phyloP scores from a whole-genome alignment of 2,888 invertebrate species.

The Dasypogon diadema region DNA sequence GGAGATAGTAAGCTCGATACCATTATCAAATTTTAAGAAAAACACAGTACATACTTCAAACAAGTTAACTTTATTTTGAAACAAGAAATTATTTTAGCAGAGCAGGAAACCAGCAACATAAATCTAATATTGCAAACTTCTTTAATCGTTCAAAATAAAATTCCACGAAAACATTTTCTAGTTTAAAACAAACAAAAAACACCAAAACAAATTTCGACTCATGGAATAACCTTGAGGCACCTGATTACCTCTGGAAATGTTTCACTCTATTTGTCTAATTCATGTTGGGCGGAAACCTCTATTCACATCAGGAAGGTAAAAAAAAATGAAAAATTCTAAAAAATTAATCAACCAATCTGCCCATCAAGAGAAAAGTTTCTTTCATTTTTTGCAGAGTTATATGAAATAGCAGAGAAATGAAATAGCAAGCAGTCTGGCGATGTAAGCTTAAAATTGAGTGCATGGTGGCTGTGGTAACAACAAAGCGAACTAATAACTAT shows the following conservation, averaged over 20 bases:
- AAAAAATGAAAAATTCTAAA: conserved; percentile 42
- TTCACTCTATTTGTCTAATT: conserved; percentile 38
- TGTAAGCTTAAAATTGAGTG: conserved; percentile 41
- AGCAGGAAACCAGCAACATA: no score
- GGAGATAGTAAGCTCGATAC: no score
- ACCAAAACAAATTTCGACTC: no score
- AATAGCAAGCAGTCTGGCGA: conserved; percentile 15
- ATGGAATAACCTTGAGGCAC: no score
- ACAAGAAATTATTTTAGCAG: no score
- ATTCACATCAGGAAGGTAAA: background rate
- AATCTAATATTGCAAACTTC: no score
- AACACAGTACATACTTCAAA: no score
- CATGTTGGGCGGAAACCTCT: background rate
- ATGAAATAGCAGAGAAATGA: conserved; percentile 5
- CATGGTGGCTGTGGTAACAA: conserved; percentile 27
- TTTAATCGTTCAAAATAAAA: no score
- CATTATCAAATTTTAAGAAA: no score
- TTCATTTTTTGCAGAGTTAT: conserved; percentile 27
- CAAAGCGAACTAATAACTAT: conserved; percentile 51
- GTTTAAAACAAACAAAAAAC: no score
- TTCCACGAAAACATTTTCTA: no score
- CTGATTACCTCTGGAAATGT: background rate
- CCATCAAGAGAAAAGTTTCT: conserved; percentile 47
- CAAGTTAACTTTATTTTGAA: no score
- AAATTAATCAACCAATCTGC: conserved; percentile 47